Evolutionary conservation across 2,797 vertebrate species (phyloP).

Genomic region (Austrolebias charrua): DNA sequence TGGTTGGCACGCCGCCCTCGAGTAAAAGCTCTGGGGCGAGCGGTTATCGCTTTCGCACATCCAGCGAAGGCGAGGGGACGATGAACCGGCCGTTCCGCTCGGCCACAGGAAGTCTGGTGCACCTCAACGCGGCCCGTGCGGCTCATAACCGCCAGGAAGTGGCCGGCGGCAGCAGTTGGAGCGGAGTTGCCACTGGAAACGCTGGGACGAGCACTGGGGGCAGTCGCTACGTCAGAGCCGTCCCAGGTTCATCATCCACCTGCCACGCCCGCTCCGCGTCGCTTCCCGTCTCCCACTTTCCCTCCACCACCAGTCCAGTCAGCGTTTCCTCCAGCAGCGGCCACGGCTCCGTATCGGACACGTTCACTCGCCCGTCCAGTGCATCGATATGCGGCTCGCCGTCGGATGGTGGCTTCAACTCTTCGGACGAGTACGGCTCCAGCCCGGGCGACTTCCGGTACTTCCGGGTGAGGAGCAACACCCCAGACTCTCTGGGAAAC

Average conservation of each 20-base stretch:
- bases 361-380: slow-evolving; percentile 88
- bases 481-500: slow-evolving; percentile 90
- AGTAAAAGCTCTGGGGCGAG: slow-evolving; percentile 84
- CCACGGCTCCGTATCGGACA: slow-evolving; percentile 89
- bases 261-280: slow-evolving; percentile 91
- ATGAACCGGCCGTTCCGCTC: slow-evolving; percentile 93
- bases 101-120: slow-evolving; percentile 89
- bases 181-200: slow-evolving; percentile 62
- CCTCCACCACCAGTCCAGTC: slow-evolving; percentile 90
- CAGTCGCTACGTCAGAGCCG: slow-evolving; percentile 82
- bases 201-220: slow-evolving; percentile 69
- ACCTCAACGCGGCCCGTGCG: slow-evolving; percentile 84
- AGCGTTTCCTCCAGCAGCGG: slow-evolving; percentile 92
- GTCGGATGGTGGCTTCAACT: slow-evolving; percentile 87
- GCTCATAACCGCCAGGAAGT: slow-evolving; percentile 85
- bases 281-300: slow-evolving; percentile 89
- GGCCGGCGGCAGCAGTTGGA: slow-evolving; percentile 34
- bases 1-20: slow-evolving; percentile 84
- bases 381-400: slow-evolving; percentile 90
- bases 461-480: slow-evolving; percentile 89
- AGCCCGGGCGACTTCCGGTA: slow-evolving; percentile 90
- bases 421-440: slow-evolving; percentile 89
- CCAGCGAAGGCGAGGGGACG: slow-evolving; percentile 92
- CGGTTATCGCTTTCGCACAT: slow-evolving; percentile 89
- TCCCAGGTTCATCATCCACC: slow-evolving; percentile 72